Base-by-base conservation (phyloP, 2,113 vertebrate species). In the Shinisaurus crocodilurus region DNA sequence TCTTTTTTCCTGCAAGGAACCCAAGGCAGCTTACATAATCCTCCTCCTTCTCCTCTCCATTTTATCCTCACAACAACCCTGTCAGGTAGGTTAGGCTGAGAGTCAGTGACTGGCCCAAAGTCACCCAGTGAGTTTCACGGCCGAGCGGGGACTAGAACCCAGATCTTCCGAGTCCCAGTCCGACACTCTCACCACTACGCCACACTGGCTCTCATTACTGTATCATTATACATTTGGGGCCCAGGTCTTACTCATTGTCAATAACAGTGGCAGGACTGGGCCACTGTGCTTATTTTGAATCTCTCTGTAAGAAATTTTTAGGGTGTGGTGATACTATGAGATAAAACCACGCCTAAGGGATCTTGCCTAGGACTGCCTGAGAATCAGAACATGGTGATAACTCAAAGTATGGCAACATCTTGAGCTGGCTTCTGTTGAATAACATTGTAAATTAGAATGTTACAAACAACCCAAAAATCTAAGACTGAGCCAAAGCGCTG, bases 321-420 rank as follows among this genome's bases (percentile, higher is more conserved):
- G 93, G 97, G 97, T 93, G 97, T 95, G 93, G 95, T 0, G 96
- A 97, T 95, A 95, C 95, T 82, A 57, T 87, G 89, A 94, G 89
- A 92, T 96, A 96, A 70, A 87, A 90, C 96, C 97, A 96, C 96
- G 92, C 97, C 96, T 95, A 85, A 67, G 90, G 84, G 96, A 93
- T 94, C 96, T 93, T 96, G 94, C 87, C 83, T 13, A 45, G 75
- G 85, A 84, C 90, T 74, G 0, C 23, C 34, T 88, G 95, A 92
- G 34, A 89, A 69, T 89, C 87, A 94, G 93, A 96, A 96, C 6
- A 96, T 96, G 96, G 92, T 87, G 92, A 92, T 96, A 92, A 91
- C 93, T 92, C 92, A 85, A 92, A 94, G 91, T 40, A 85, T 95
- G 95, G 86, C 92, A 92, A 90, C 93, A 92, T 3, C 37, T 29